Percentiles rank a stretch among this genome's conserved stretches.
These are phyloP conservation scores for Cephus rjabovi DNA, from an alignment of 2,888 invertebrate genomes.

Conservation along the genomic window DNA sequence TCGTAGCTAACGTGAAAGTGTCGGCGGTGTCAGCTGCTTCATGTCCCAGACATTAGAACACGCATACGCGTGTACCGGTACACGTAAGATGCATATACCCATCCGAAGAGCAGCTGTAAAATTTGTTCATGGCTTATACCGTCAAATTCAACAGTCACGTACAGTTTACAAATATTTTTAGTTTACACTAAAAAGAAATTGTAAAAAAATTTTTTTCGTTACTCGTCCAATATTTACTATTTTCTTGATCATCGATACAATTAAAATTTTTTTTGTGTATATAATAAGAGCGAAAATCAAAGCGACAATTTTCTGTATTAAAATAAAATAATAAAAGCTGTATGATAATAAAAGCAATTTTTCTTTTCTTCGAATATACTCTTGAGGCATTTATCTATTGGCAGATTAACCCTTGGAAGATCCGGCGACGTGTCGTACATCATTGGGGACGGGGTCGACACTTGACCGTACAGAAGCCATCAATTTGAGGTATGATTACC, in stretches of 20 bases:
- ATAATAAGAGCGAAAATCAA: not conserved
- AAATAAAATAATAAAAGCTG: too few relatives aligned
- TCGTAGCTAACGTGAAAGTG: constrained; percentile 34
- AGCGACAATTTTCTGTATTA: not conserved
- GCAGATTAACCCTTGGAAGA: not conserved
- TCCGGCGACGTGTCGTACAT: not conserved
- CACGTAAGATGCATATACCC: not conserved
- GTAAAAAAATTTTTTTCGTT: not conserved
- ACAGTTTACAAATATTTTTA: not conserved
- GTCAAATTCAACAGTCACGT: not conserved
- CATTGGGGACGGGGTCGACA: constrained; percentile 10
- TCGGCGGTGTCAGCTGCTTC: constrained; percentile 34
- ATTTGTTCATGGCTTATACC: not conserved
- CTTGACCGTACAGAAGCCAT: constrained; percentile 20
- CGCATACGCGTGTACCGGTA: not conserved
- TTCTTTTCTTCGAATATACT: not conserved
- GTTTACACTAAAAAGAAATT: not conserved
- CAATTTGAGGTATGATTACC: constrained; percentile 21
- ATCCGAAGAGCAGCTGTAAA: not conserved
- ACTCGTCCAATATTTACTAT: not conserved
- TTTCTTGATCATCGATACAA: not conserved
- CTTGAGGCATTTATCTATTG: not conserved
- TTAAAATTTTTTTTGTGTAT: not conserved
- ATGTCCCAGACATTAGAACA: constrained; percentile 40
- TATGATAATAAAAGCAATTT: not conserved